Base-by-base conservation (phyloP, 2,888 invertebrate species). In the Acrocera orbiculus region DNA sequence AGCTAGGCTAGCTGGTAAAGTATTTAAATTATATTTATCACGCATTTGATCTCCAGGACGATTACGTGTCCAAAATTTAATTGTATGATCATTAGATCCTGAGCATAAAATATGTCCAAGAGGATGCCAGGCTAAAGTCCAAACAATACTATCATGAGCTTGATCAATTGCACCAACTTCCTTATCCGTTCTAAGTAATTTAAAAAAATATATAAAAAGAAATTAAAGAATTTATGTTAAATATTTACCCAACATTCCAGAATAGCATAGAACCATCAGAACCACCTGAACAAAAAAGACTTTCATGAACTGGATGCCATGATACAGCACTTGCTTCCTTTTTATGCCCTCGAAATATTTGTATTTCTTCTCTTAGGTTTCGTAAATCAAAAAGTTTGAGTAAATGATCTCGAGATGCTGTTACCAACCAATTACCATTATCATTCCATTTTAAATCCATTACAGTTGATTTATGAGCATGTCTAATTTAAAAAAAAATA, bases 371-470 rank as follows among this genome's bases (percentile, higher is more conserved):
- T 39, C 81, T 81, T 49, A 99, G 67, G 64, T 96, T 95, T 39
- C 98, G 72, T 46, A 99, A 76, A 61, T 99, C 98, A 64, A 98
- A 99, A 36, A 99, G 62, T 61, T 99, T 99, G 27, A 98, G 69
- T 42, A 98, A 67, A 63, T 96, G 96, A 62, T 98, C 96, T 42
- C 96, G 66, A 3, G 95, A 95, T 1, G 95, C 95, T n/a, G 95
- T 95, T 34, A 96, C 77, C 33, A 99, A 65, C 98, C 98, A 98
- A 59, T 98, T 96, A 4, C 98, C 98, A 66, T 99, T 99, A 32
- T 80, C 78, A 62, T 99, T 99, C 96, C 98, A 99, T 60, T 92
- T 87, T 16, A 96, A 70, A 58, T 96, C 93, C 93, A 96, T 96
- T 10, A 98, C 98, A 17, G 98, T 96, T 35, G 90, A 92, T 63